Evolutionary conservation across 2,113 vertebrate genomes (phyloP).

Genomic region (Datnioides undecimradiatus): DNA sequence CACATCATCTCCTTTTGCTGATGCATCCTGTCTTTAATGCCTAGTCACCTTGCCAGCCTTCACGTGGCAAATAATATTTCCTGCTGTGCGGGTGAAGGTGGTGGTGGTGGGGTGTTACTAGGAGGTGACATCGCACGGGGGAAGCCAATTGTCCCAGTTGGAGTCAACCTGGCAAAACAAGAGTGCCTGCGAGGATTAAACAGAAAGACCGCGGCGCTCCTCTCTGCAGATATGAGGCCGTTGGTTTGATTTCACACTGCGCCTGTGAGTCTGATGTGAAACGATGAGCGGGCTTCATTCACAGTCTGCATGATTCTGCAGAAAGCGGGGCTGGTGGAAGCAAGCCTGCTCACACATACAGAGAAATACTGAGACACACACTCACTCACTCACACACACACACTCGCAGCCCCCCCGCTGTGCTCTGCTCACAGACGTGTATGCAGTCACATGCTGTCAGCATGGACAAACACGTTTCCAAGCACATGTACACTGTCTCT

Average conservation of each 20-base stretch:
- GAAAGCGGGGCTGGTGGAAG: background rate
- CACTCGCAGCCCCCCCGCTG: conserved; percentile 32
- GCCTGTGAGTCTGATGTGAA: background rate
- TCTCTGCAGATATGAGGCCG: background rate
- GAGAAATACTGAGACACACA: background rate
- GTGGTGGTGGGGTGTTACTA: background rate
- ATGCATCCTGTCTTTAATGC: background rate
- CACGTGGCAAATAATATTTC: conserved; percentile 9
- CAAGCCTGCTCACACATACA: conserved; percentile 10
- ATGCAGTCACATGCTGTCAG: conserved; percentile 57
- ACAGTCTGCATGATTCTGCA: background rate
- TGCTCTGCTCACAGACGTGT: conserved; percentile 11
- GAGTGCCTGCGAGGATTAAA: conserved; percentile 11
- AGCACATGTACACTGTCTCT: conserved; percentile 53
- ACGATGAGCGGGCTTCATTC: background rate
- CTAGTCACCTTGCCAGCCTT: conserved; percentile 1
- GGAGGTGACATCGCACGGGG: background rate
- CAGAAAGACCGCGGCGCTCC: background rate
- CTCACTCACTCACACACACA: conserved; percentile 17
- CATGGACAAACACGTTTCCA: conserved; percentile 64
- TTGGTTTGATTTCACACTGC: background rate
- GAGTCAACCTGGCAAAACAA: conserved; percentile 35
- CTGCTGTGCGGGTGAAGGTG: background rate
- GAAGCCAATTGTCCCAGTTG: background rate
- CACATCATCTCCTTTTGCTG: background rate